phyloP scores from a whole-genome alignment of 2,888 invertebrate genomes.

The Melinaea marsaeus region DNA sequence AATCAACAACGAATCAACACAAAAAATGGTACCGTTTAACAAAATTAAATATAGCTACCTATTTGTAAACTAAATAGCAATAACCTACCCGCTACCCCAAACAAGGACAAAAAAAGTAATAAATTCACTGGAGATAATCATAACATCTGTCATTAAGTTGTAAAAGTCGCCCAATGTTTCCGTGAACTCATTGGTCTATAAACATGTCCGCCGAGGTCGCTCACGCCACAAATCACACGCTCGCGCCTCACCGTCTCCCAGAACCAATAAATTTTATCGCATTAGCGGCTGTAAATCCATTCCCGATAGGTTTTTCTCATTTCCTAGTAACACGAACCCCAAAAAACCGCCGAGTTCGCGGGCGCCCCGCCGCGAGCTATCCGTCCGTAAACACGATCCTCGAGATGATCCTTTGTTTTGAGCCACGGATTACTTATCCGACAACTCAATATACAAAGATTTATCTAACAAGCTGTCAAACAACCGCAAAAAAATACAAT shows the following conservation, averaged over 20 bases:
- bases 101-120: slow-evolving; percentile 15
- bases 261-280: slow-evolving; percentile 57
- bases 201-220: slow-evolving; percentile 28
- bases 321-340: slow-evolving; percentile 43
- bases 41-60: slow-evolving; percentile 4
- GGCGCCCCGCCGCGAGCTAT: slow-evolving; percentile 38
- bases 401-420: slow-evolving; percentile 23
- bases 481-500: slow-evolving; percentile 16
- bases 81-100: background rate
- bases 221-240: slow-evolving; percentile 26
- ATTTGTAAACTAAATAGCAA: slow-evolving; percentile 4
- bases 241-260: slow-evolving; percentile 40
- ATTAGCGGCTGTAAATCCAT: slow-evolving; percentile 49
- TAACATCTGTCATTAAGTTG: slow-evolving; percentile 25
- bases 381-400: slow-evolving; percentile 25
- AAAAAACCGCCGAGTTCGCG: slow-evolving; percentile 42
- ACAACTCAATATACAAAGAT: slow-evolving; percentile 9
- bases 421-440: slow-evolving; percentile 17
- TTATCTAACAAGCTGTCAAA: slow-evolving; percentile 13
- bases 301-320: slow-evolving; percentile 36
- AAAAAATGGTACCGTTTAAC: background rate
- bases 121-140: slow-evolving; percentile 23
- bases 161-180: slow-evolving; percentile 25
- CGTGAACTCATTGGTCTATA: slow-evolving; percentile 30
- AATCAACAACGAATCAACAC: background rate